Evolutionary conservation across 2,797 vertebrate genomes (phyloP), one percentile per base, ranked within the genome.

Genomic region (Mus spretus): DNA sequence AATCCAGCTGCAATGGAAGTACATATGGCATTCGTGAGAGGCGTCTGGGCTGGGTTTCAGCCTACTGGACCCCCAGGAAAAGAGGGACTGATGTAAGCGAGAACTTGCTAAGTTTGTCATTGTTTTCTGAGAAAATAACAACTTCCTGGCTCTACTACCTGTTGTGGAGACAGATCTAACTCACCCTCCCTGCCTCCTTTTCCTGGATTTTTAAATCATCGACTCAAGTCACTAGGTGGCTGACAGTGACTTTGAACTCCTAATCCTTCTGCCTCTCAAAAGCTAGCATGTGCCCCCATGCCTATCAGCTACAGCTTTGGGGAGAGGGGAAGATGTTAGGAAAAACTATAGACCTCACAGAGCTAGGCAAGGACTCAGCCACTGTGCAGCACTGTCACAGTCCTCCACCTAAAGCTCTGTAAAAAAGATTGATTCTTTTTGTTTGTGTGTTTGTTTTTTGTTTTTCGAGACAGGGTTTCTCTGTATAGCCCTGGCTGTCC

Each of bases 1-100:
- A 13, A 97, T 0, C 26, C 99, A 97, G 80, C 99, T 99, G 97
- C 93, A 98, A 50, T 63, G 97, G 77, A 93, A 95, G 96, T 1
- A 94, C 93, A 78, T 0, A 83, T 0, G n/a, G 15, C 12, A 67
- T 28, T 5, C 1, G 65, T 63, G 67, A 7, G 59, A 57, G 75
- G 59, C 0, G 0, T 44, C 72, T 31, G 13, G 13, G 11, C 40
- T 59, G 9, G 14, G 67, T 8, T 65, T 55, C 57, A 55, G 14
- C 59, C 81, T 44, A 0, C 0, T n/a, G 70, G n/a, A 88, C 37
- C 55, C 74, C 34, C 22, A 63, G 26, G 74, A 78, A 53, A 28
- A 47, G 13, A 74, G 72, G 79, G 72, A n/a, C 44, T 67, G 67
- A 37, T 80, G 9, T 1, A 65, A 24, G 78, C 3, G 31, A 28